Evolutionary conservation across 2,888 invertebrate genomes (phyloP), one percentile per base, ranked within the genome.

Genomic region (Anthrax anthrax): DNA sequence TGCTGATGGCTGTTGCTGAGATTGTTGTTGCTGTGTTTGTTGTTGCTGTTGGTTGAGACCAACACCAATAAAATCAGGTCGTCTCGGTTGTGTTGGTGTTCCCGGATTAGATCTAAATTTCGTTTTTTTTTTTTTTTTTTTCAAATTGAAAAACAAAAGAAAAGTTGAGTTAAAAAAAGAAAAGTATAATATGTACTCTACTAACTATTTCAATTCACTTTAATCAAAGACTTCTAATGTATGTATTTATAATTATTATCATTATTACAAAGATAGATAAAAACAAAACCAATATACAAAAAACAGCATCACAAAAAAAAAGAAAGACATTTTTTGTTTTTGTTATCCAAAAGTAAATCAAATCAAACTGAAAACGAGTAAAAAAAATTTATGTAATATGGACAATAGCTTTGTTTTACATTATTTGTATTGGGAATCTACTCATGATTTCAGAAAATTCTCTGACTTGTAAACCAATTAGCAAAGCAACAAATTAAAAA

Each of bases 41-140:
- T 62, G 57, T 57, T 58, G 56, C 55, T 52, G 59, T 53, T 57
- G 69, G 63, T 63, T 63, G 59, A 56, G 59, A 52, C 63, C 64
- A 37, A 86, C 84, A 58, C 84, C 80, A 65, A 88, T 87, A 72
- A 88, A 89, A 72, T 88, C 88, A 49, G 88, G 88, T 56, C 88
- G 78, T 61, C 87, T 78, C 58, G 86, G 84, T 75, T 86, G 86
- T 60, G 89, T 89, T 60, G 90, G 90, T 61, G 89, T 89, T 65
- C 88, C 87, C 59, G 89, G 90, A 73, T 89, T 89, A 58, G 89
- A 89, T 80, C 89, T 89, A 79, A 39, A 52, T 51, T 16, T 23
- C 48, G 47, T 18, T 44, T 44, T 40, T 43, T 44, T 48, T 50
- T 39, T 47, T 27, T 27, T 27, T 27, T 9, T n/a, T n/a, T n/a